phyloP scores from a whole-genome alignment of 2,797 vertebrate species.

The Ctenosaura bakeri region DNA sequence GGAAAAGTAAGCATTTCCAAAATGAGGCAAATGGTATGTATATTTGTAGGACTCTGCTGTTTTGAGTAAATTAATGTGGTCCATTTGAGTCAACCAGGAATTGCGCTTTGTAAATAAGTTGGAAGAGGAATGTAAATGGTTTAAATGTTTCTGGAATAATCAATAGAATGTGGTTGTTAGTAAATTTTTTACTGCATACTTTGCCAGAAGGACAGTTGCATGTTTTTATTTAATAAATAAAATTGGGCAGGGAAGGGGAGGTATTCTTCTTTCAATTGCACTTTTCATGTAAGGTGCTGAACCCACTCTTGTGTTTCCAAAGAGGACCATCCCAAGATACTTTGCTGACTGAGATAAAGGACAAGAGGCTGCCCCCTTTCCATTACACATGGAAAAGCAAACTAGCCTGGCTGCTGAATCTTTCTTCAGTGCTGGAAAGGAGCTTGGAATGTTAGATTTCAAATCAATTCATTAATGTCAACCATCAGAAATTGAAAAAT shows the following conservation, averaged over 20 bases:
- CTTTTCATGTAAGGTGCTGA: not conserved
- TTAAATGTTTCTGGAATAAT: not conserved
- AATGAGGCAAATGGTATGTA: not conserved
- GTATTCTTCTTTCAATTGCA: not conserved
- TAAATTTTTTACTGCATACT: not conserved
- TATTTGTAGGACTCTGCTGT: not conserved
- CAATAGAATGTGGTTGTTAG: not conserved
- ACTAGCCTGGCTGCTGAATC: too few relatives aligned
- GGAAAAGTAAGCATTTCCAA: not conserved
- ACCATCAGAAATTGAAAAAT: too few relatives aligned
- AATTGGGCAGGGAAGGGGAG: not conserved
- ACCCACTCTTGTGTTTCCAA: not conserved
- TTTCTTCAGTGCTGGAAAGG: too few relatives aligned
- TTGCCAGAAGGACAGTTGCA: not conserved
- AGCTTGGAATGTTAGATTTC: too few relatives aligned
- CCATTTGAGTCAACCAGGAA: not conserved
- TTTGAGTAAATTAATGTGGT: not conserved
- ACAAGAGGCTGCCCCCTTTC: too few relatives aligned
- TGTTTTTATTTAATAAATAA: not conserved
- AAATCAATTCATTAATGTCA: too few relatives aligned
- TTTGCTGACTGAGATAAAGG: too few relatives aligned
- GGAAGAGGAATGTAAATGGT: slow-evolving; percentile 12
- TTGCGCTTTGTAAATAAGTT: slow-evolving; percentile 8
- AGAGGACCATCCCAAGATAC: too few relatives aligned
- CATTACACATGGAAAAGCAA: too few relatives aligned